These are phyloP conservation scores for Augiades crinisus DNA, from an alignment of 2,888 invertebrate genomes.

Conservation along the genomic window DNA sequence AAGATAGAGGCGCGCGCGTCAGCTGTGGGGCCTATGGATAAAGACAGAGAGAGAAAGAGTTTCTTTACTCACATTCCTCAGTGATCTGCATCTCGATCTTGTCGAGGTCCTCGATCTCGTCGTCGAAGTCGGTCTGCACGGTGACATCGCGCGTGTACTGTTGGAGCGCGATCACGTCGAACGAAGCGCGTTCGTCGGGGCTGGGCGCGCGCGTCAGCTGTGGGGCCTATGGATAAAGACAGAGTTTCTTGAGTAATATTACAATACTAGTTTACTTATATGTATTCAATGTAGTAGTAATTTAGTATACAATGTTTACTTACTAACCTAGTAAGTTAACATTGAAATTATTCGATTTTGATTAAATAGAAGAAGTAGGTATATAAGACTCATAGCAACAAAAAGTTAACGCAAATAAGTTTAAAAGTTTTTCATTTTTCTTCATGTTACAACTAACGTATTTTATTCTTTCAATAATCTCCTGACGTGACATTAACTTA, in stretches of 20 bases:
- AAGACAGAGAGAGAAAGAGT: not conserved
- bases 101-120: slow-evolving; percentile 66
- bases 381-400: too few relatives aligned
- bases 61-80: slow-evolving; percentile 66
- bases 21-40: slow-evolving; percentile 27
- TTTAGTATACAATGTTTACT: not conserved
- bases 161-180: slow-evolving; percentile 72
- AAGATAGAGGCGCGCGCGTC: slow-evolving; percentile 50
- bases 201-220: slow-evolving; percentile 46
- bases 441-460: too few relatives aligned
- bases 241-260: too few relatives aligned
- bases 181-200: slow-evolving; percentile 59
- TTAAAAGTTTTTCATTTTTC: too few relatives aligned
- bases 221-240: slow-evolving; percentile 11
- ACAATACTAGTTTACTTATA: too few relatives aligned
- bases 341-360: too few relatives aligned
- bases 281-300: not conserved
- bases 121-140: slow-evolving; percentile 77
- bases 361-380: too few relatives aligned
- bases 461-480: too few relatives aligned
- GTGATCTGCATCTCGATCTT: slow-evolving; percentile 73
- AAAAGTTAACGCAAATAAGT: too few relatives aligned
- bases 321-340: too few relatives aligned
- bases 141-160: slow-evolving; percentile 74
- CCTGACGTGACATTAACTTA: too few relatives aligned